Conservation (phyloP, 2,888 invertebrate genomes). For the Lysandra coridon region DNA sequence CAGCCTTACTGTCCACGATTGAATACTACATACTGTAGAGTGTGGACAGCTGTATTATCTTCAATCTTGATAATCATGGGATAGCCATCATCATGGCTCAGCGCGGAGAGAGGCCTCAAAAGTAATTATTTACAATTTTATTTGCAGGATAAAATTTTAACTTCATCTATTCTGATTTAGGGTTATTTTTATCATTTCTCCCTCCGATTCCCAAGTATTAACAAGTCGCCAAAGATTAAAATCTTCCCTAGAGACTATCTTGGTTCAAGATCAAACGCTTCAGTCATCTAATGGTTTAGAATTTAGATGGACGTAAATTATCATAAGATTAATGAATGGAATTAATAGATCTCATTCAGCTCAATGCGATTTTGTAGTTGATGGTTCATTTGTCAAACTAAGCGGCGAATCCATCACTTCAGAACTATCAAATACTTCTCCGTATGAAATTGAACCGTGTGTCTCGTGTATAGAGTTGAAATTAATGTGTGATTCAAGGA, state of each 20-base stretch:
- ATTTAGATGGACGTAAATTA: background rate
- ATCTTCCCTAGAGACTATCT: background rate
- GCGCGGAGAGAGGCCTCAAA: too few species aligned
- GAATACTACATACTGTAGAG: too few species aligned
- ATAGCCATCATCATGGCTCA: too few species aligned
- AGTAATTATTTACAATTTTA: background rate
- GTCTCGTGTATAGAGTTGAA: background rate
- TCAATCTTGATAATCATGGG: too few species aligned
- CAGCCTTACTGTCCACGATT: too few species aligned
- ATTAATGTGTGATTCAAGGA: background rate
- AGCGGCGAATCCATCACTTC: background rate
- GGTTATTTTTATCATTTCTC: background rate
- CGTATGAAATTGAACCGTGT: background rate
- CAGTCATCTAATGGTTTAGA: background rate
- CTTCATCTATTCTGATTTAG: background rate
- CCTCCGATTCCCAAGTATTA: background rate
- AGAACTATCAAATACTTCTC: background rate
- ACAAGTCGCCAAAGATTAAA: background rate
- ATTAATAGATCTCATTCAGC: background rate
- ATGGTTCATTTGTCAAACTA: conserved; percentile 17
- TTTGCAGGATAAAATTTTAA: background rate
- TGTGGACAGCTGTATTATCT: too few species aligned
- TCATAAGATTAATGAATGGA: background rate
- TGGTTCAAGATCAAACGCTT: background rate
- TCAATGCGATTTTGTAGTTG: conserved; percentile 15